These are phyloP conservation scores for Eupithecia insigniata DNA, from an alignment of 2,888 invertebrate species.

Conservation along the genomic window DNA sequence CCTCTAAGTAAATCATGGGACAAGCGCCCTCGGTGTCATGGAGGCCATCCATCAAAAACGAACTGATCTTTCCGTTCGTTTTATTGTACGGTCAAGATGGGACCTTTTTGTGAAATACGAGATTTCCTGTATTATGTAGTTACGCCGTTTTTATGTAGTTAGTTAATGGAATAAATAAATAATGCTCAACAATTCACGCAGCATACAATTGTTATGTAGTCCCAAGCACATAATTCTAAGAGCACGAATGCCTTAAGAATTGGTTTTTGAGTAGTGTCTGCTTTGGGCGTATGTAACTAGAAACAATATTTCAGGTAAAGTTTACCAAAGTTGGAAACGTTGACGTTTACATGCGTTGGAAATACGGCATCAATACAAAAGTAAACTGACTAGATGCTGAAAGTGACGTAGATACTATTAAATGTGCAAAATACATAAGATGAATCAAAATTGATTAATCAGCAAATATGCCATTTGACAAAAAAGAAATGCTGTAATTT, in stretches of 20 bases:
- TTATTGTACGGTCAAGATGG: slow-evolving; percentile 30
- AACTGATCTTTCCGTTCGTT: slow-evolving; percentile 16
- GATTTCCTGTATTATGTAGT: not conserved
- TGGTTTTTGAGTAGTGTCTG: not conserved
- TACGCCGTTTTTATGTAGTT: not conserved
- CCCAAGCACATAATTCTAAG: not conserved
- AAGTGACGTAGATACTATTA: not conserved
- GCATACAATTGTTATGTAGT: not conserved
- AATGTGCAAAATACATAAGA: too few species aligned
- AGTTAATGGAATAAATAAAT: not conserved
- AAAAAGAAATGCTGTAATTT: too few species aligned
- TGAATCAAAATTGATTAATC: too few species aligned
- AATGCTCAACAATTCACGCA: not conserved
- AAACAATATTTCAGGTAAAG: not conserved
- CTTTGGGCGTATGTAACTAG: not conserved
- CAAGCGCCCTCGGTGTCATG: slow-evolving; percentile 26
- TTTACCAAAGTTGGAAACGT: not conserved
- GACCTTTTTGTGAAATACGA: slow-evolving; percentile 10
- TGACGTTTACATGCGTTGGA: not conserved
- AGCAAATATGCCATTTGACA: too few species aligned
- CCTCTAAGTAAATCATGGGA: slow-evolving; percentile 42
- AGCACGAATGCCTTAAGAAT: not conserved
- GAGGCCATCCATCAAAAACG: slow-evolving; percentile 26
- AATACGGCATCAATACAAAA: slow-evolving; percentile 1
- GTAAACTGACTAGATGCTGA: not conserved